Evolutionary conservation across 2,113 vertebrate species (phyloP), one percentile per base, ranked within the genome.

Genomic region (Platysteira castanea): DNA sequence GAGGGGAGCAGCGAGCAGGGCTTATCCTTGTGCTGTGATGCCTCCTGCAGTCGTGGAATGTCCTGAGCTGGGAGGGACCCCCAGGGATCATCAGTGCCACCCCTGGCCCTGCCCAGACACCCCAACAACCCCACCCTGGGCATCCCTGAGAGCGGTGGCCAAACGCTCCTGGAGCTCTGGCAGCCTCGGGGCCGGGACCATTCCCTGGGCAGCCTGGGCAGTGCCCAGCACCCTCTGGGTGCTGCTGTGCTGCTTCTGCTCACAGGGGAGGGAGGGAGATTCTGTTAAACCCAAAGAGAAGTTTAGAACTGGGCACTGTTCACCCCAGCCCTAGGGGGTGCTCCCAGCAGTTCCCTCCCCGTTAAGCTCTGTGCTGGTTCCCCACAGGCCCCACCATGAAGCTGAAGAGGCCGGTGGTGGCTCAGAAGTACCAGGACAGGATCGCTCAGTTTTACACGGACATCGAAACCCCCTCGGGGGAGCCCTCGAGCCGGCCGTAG

Each of bases 361-460:
- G 0, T 0, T 37, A 3, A 87, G 1, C 61, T 33, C 30, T 0
- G 0, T 13, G 21, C 69, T 65, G 28, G 0, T 2, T 10, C 10
- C 39, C 9, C 5, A 1, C 89, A 99, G 99, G 99, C 35, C 99
- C 99, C 1, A 99, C 99, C 1, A 98, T 99, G 98, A 99, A 99
- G 97, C 96, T 99, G 83, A 99, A 98, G 97, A 97, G 99, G 42
- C 89, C 97, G 0, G 97, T 97, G 64, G 98, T 99, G 37, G 35
- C 21, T 39, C 98, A 99, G 93, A 99, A 99, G 93, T 99, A 99
- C 97, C 97, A 88, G 63, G 96, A 98, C 3, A 98, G 98, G 54
- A 99, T 99, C 0, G 97, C 98, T 5, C 98, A 93, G 95, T 98
- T 99, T 44, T 99, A 99, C 46, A 65, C 83, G 2, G 98, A 99